These are phyloP conservation scores for Phoenoteleia sp. DNA, from an alignment of 2,888 invertebrate species.

Conservation along the genomic window DNA sequence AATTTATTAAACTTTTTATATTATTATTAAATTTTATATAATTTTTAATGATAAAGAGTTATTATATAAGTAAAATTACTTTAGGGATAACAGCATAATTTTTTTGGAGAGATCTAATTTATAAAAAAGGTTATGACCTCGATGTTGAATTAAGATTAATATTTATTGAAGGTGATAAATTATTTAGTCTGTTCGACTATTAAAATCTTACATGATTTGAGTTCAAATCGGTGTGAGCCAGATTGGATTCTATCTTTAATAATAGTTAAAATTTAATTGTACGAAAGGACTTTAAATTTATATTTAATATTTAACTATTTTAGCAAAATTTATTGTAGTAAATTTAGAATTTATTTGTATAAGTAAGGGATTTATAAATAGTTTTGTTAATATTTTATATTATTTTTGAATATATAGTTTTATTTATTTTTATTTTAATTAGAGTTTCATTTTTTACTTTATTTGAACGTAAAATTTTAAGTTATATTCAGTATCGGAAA, in stretches of 20 bases:
- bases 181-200: slow-evolving; percentile 94
- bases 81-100: slow-evolving; percentile 95
- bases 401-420: slow-evolving; percentile 57
- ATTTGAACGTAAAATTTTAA: slow-evolving; percentile 90
- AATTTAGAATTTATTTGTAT: slow-evolving; percentile 90
- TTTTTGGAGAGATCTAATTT: slow-evolving; percentile 92
- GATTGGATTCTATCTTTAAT: slow-evolving; percentile 94
- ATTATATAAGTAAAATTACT: slow-evolving; percentile 90
- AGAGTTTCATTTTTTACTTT: slow-evolving; percentile 91
- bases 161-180: slow-evolving; percentile 90
- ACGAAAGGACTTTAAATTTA: slow-evolving; percentile 91
- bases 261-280: slow-evolving; percentile 89
- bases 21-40: slow-evolving; percentile 87
- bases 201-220: slow-evolving; percentile 96
- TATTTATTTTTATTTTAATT: slow-evolving; percentile 88
- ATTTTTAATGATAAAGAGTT: slow-evolving; percentile 85
- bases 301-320: slow-evolving; percentile 87
- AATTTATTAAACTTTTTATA: slow-evolving; percentile 88
- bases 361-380: not conserved
- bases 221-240: slow-evolving; percentile 95
- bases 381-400: slow-evolving; percentile 82
- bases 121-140: slow-evolving; percentile 94
- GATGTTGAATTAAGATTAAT: slow-evolving; percentile 95
- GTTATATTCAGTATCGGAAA: slow-evolving; percentile 92
- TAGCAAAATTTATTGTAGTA: slow-evolving; percentile 81